Evolutionary conservation across 2,888 invertebrate species (phyloP), one percentile per base, ranked within the genome.

Genomic region (Plutella xylostella): DNA sequence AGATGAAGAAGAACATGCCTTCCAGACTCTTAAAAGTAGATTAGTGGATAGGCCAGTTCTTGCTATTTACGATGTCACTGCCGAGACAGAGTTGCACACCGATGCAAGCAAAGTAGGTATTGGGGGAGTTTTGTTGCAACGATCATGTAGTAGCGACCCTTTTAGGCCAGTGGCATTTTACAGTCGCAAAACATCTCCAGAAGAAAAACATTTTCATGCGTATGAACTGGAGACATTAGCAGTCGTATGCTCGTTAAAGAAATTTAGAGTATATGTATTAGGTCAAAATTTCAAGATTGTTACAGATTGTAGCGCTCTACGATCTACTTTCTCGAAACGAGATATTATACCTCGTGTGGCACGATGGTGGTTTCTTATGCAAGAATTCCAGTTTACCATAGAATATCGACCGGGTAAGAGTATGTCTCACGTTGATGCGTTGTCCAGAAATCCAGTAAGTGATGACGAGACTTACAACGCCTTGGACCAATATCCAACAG

Each of bases 151-250:
- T 7, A 15, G 14, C 7, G 15, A 7, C 33, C 14, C 12, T 7
- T 15, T 33, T n/a, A 33, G 14, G 15, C 33, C 33, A 7, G 33
- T 33, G 3, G 33, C 33, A 7, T 33, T 14, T n/a, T 61, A 51
- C 45, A 61, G 58, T 45, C 38, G 48, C 20, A 51, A 53, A 17
- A 54, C 54, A 1, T 46, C 54, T 9, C 12, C 15, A 4, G 51
- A 48, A 3, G 53, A 59, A 40, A 42, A 46, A 4, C 47, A 45
- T 9, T 58, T 49, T 19, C 49, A 49, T 60, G 66, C 43, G 55
- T 62, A 58, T 44, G 60, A 62, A 37, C 45, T 61, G 7, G 56
- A 60, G 45, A 56, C 58, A 0, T 37, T 58, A 37, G 55, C 55
- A 0, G 44, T 58, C 15, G 46, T 37, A 4, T 7, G 45, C 41